A percentile compares a stretch with the other conserved stretches of the same genome.
Conservation (phyloP, 2,888 invertebrate species). For the Agonopterix arenella region DNA sequence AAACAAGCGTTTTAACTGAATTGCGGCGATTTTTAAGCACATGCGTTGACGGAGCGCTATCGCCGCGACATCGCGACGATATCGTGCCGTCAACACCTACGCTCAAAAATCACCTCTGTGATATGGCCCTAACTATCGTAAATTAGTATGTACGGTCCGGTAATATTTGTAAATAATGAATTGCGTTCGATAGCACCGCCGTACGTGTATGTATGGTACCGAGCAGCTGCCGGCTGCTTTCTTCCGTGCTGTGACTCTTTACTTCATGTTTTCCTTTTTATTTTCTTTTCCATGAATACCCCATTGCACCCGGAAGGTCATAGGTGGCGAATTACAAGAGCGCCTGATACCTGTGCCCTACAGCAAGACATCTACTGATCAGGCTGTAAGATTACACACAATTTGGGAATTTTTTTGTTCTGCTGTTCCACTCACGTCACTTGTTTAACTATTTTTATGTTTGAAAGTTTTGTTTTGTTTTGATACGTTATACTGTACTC, state of each 20-base stretch:
- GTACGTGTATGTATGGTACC: conserved; percentile 8
- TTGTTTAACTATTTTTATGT: conserved; percentile 22
- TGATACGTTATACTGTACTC: conserved; percentile 61
- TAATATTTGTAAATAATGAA: background rate
- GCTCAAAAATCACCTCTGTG: too few species aligned
- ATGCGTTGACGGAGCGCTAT: too few species aligned
- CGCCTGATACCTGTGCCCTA: conserved; percentile 99
- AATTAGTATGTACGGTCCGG: too few species aligned
- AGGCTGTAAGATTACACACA: conserved; percentile 94
- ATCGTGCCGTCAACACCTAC: too few species aligned
- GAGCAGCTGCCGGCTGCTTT: conserved; percentile 18
- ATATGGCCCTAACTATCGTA: too few species aligned
- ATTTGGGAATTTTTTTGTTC: conserved; percentile 2
- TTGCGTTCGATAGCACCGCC: conserved; percentile 3
- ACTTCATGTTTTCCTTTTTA: conserved; percentile 75
- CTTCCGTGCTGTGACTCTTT: conserved; percentile 51
- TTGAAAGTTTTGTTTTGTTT: conserved; percentile 46
- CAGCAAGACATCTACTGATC: conserved; percentile 99
- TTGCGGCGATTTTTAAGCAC: too few species aligned
- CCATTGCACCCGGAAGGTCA: conserved; percentile 97
- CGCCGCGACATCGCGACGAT: too few species aligned
- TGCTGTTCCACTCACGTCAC: conserved; percentile 10
- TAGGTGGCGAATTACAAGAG: conserved; percentile 99
- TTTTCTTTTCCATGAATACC: conserved; percentile 87
- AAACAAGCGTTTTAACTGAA: too few species aligned